Evolutionary conservation across 1,140 invertebrate species (phyloP).

Genomic region (Medauroidea extradentata): DNA sequence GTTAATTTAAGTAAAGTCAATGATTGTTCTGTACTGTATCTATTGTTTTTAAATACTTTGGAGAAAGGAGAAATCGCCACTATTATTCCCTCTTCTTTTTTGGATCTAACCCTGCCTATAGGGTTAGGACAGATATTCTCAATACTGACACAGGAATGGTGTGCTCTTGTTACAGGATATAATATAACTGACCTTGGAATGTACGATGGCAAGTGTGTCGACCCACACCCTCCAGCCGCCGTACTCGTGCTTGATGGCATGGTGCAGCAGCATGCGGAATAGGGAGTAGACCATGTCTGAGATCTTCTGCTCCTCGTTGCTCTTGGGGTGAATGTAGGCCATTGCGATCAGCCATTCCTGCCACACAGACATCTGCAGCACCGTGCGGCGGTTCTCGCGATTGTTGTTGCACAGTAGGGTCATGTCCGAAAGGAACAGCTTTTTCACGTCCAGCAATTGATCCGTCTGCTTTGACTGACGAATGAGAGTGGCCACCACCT

Average conservation of each 20-base stretch:
- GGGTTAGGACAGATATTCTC: no score
- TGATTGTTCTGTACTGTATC: no score
- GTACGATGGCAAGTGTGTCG: conserved; percentile 97
- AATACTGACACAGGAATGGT: no score
- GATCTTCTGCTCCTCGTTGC: conserved; percentile 91
- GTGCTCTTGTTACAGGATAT: no score
- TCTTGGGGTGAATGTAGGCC: conserved; percentile 96
- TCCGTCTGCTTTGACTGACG: conserved; percentile 93
- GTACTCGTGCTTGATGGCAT: conserved; percentile 98
- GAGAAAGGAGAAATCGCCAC: no score
- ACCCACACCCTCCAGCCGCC: conserved; percentile 99
- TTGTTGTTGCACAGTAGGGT: conserved; percentile 96
- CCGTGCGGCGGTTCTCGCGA: conserved; percentile 92
- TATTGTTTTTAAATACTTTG: no score
- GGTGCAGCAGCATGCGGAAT: conserved; percentile 95
- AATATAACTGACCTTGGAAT: conserved; percentile 92
- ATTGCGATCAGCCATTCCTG: conserved; percentile 99
- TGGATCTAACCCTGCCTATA: no score
- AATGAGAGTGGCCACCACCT: conserved; percentile 96
- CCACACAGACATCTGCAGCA: conserved; percentile 99
- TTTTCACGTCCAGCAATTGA: conserved; percentile 89
- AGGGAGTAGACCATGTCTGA: conserved; percentile 98
- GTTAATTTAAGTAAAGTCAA: no score
- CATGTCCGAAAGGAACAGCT: conserved; percentile 95
- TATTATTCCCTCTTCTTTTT: no score